phyloP scores from a whole-genome alignment of 2,113 vertebrate species.

The Riparia riparia region DNA sequence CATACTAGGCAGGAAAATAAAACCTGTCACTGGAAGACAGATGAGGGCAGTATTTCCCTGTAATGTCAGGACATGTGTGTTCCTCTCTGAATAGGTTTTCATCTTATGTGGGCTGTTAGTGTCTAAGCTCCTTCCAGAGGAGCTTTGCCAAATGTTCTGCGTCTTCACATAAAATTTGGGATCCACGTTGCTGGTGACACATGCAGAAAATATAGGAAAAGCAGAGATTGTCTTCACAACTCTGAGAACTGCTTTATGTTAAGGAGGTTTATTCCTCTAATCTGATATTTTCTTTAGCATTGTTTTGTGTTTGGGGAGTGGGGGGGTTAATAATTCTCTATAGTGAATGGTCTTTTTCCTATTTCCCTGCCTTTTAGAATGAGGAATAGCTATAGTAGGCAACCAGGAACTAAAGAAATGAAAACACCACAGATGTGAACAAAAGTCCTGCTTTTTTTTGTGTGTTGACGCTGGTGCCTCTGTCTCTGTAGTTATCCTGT shows the following conservation, averaged over 20 bases:
- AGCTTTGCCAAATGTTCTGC: background rate
- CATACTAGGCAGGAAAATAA: background rate
- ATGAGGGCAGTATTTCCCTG: conserved; percentile 49
- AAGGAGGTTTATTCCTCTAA: background rate
- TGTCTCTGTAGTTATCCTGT: background rate
- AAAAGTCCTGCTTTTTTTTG: background rate
- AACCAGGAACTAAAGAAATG: background rate
- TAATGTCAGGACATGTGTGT: background rate
- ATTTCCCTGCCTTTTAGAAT: background rate
- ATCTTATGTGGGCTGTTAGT: background rate
- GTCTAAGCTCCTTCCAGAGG: background rate
- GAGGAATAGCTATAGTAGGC: background rate
- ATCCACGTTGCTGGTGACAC: background rate
- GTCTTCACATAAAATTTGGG: background rate
- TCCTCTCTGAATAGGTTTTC: background rate
- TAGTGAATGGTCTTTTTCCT: background rate
- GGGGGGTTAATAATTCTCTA: fast-evolving
- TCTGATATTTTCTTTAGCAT: background rate
- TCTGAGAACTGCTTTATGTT: background rate
- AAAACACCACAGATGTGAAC: background rate
- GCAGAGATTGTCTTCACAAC: background rate
- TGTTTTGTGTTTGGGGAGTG: background rate
- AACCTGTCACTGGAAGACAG: conserved; percentile 8
- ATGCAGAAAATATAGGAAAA: background rate
- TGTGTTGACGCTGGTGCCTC: background rate